These are phyloP conservation scores for Sipunculus nudus DNA, from an alignment of 2,888 invertebrate genomes.

Conservation along the genomic window DNA sequence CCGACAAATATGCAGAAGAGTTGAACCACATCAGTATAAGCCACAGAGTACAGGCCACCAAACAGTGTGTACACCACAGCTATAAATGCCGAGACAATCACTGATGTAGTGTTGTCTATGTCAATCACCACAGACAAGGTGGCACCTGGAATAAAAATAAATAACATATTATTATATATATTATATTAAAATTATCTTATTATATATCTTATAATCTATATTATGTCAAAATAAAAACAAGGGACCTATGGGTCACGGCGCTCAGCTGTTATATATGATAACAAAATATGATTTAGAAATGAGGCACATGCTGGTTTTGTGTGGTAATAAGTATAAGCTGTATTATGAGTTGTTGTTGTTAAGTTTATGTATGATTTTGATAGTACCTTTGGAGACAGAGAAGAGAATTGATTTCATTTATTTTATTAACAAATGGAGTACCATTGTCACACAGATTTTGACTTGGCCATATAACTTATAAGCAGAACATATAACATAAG, in stretches of 20 bases:
- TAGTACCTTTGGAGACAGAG: too few relatives aligned
- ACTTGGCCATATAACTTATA: too few relatives aligned
- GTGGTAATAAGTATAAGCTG: too few relatives aligned
- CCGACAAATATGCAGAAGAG: slow-evolving; percentile 98
- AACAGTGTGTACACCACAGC: slow-evolving; percentile 97
- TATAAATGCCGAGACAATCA: slow-evolving; percentile 91
- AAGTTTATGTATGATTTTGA: too few relatives aligned
- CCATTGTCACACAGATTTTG: too few relatives aligned
- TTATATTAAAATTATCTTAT: not conserved
- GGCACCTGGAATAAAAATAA: slow-evolving; percentile 76
- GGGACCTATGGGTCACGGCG: not conserved
- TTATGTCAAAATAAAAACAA: not conserved
- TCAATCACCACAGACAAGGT: slow-evolving; percentile 97
- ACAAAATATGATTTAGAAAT: too few relatives aligned
- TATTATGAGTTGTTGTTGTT: too few relatives aligned
- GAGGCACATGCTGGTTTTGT: too few relatives aligned
- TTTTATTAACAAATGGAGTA: too few relatives aligned
- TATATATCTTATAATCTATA: not conserved
- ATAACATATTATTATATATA: not conserved
- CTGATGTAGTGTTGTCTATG: slow-evolving; percentile 90
- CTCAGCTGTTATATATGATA: not conserved
- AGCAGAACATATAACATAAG: too few relatives aligned
- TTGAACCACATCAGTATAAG: slow-evolving; percentile 98
- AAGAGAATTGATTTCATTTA: too few relatives aligned
- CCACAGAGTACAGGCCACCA: slow-evolving; percentile 97